phyloP scores from a whole-genome alignment of 1,140 invertebrate genomes.

The Ruditapes philippinarum region DNA sequence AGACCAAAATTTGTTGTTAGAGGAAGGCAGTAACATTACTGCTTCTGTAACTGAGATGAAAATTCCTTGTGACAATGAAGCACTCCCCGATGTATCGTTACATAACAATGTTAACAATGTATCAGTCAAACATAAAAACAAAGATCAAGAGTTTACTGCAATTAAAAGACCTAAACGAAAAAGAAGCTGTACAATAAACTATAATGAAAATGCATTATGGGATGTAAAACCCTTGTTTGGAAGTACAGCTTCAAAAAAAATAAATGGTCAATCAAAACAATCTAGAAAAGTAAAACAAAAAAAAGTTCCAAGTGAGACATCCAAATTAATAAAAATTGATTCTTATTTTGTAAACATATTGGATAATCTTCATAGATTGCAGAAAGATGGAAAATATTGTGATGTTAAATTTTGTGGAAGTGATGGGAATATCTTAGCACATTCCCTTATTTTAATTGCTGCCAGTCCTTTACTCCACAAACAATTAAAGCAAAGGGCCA shows the following conservation, averaged over 20 bases:
- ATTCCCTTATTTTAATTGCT: not conserved
- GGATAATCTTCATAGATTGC: not conserved
- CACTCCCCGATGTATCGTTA: no score
- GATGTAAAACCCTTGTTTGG: not conserved
- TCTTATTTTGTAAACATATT: constrained; percentile 23
- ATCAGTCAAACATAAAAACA: not conserved
- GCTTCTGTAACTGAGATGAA: no score
- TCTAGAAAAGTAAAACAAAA: not conserved
- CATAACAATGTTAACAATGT: no score
- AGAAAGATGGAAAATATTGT: constrained; percentile 20
- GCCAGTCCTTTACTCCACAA: constrained; percentile 14
- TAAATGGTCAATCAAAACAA: not conserved
- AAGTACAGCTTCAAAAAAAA: not conserved
- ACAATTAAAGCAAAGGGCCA: not conserved
- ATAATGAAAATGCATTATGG: not conserved
- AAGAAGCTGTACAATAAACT: not conserved
- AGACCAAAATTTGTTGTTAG: no score
- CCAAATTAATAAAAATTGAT: not conserved
- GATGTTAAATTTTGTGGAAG: not conserved
- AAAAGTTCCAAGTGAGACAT: not conserved
- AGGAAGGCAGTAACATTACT: no score
- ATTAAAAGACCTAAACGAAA: not conserved
- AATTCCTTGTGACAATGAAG: no score
- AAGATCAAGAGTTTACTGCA: not conserved
- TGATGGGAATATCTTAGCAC: constrained; percentile 8